Base-by-base conservation (phyloP, 2,888 invertebrate species). In the Drosophila anomelani region DNA sequence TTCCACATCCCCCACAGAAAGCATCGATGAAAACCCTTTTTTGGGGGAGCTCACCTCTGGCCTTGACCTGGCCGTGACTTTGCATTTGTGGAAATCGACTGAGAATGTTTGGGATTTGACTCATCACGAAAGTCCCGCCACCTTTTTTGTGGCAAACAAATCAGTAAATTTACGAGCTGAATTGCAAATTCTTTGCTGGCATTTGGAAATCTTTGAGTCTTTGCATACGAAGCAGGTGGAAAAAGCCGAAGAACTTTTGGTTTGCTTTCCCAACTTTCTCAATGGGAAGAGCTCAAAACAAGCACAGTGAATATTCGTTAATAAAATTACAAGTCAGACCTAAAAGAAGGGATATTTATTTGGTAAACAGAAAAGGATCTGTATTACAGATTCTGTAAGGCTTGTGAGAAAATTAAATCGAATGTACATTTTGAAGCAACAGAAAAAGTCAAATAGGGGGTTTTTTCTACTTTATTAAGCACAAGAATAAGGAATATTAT, bases 21-120 rank as follows among this genome's bases (percentile, higher is more conserved):
- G 9, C 43, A 26, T 32, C 20, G 9, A 23, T 20, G 46, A 29
- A 56, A 60, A 46, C 38, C 53, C 54, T 58, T 68, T 68, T 29
- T 47, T 15, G 20, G 34, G 23, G 44, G 36, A 51, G 56, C 56
- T 60, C 51, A 39, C 34, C 57, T 56, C 15, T 55, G 74, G 64
- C 82, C 86, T 83, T 83, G 82, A 83, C 81, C 86, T 67, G 63
- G 74, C 74, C 68, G 44, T 84, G 84, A 78, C 78, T 85, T 74
- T 59, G 54, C 62, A 79, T 70, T 54, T 77, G 58, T 38, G 51
- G 47, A 56, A 56, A 46, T 53, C 63, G 63, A 43, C 51, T 10
- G 36, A n/a, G 60, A 61, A 43, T 39, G 56, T 41, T 49, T 39
- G 46, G 55, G 62, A 71, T 71, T 56, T 70, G 68, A 75, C 69